These are phyloP conservation scores for Amblyteles armatorius DNA, from an alignment of 2,888 invertebrate species.

Conservation along the genomic window DNA sequence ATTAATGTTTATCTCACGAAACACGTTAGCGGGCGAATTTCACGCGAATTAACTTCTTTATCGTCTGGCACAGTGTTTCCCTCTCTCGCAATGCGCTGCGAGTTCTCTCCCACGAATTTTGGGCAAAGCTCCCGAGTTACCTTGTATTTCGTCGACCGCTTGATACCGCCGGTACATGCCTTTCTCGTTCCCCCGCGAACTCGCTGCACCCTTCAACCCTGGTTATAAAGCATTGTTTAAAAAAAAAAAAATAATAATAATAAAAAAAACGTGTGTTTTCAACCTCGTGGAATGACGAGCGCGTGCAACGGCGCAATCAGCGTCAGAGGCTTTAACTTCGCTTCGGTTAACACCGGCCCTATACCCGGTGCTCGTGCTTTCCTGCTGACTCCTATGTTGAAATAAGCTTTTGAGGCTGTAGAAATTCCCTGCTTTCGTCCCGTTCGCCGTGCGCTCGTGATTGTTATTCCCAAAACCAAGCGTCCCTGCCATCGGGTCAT, in stretches of 20 bases:
- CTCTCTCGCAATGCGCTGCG: conserved; percentile 10
- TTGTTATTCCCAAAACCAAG: not conserved
- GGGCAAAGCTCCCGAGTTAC: not conserved
- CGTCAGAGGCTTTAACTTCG: conserved; percentile 54
- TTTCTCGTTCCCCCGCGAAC: conserved; percentile 5
- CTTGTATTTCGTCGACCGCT: conserved; percentile 12
- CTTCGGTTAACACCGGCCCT: conserved; percentile 54
- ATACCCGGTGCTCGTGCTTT: conserved; percentile 34
- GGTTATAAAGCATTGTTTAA: conserved; percentile 56
- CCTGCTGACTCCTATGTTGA: not conserved
- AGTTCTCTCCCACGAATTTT: conserved; percentile 39
- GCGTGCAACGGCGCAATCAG: conserved; percentile 66
- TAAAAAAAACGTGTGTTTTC: conserved; percentile 14
- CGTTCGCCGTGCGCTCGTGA: not conserved
- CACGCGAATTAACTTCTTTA: conserved; percentile 64
- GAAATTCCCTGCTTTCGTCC: not conserved
- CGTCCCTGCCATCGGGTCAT: too few relatives aligned
- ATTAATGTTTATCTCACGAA: conserved; percentile 66
- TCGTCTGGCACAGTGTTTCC: conserved; percentile 41
- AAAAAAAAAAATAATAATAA: conserved; percentile 6
- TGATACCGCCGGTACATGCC: conserved; percentile 2
- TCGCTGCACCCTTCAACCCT: conserved; percentile 23
- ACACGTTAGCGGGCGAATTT: conserved; percentile 60
- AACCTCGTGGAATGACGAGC: conserved; percentile 1
- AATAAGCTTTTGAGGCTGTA: conserved; percentile 1